These are phyloP conservation scores for Drosophila koepferae DNA, from an alignment of 2,888 invertebrate genomes.

Conservation along the genomic window DNA sequence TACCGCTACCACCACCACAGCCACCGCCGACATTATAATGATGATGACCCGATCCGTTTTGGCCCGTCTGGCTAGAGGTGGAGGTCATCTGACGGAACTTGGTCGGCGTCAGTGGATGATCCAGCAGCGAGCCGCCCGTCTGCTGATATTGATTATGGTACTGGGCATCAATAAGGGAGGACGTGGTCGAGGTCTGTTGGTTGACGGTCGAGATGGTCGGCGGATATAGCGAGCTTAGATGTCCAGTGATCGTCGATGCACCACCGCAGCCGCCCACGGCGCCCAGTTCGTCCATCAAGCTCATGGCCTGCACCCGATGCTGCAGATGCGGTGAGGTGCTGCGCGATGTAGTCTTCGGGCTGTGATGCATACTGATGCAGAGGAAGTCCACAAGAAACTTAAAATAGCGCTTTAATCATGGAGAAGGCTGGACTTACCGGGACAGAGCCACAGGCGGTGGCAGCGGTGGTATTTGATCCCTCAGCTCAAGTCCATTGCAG, in stretches of 20 bases:
- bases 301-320: slow-evolving; percentile 84
- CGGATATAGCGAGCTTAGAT: slow-evolving; percentile 82
- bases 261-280: slow-evolving; percentile 55
- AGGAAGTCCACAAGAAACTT: not conserved
- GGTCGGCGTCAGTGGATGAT: slow-evolving; percentile 85
- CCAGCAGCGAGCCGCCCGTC: slow-evolving; percentile 84
- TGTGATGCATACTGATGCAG: slow-evolving; percentile 83
- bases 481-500: slow-evolving; percentile 91
- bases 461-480: slow-evolving; percentile 87
- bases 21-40: slow-evolving; percentile 52
- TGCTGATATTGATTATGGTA: slow-evolving; percentile 85
- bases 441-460: slow-evolving; percentile 87
- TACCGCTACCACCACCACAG: slow-evolving; percentile 1
- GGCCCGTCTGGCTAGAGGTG: slow-evolving; percentile 84
- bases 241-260: slow-evolving; percentile 81
- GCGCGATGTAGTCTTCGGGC: slow-evolving; percentile 85
- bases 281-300: slow-evolving; percentile 83
- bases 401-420: not conserved
- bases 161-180: slow-evolving; percentile 83
- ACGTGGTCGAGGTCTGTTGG: slow-evolving; percentile 84
- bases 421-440: slow-evolving; percentile 79
- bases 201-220: slow-evolving; percentile 83
- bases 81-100: slow-evolving; percentile 84
- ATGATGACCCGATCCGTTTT: slow-evolving; percentile 57
- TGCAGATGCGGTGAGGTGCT: slow-evolving; percentile 85